A percentile compares a stretch with the other conserved stretches of the same genome.
phyloP scores from a whole-genome alignment of 2,113 vertebrate species.

The Syrrhaptes paradoxus region DNA sequence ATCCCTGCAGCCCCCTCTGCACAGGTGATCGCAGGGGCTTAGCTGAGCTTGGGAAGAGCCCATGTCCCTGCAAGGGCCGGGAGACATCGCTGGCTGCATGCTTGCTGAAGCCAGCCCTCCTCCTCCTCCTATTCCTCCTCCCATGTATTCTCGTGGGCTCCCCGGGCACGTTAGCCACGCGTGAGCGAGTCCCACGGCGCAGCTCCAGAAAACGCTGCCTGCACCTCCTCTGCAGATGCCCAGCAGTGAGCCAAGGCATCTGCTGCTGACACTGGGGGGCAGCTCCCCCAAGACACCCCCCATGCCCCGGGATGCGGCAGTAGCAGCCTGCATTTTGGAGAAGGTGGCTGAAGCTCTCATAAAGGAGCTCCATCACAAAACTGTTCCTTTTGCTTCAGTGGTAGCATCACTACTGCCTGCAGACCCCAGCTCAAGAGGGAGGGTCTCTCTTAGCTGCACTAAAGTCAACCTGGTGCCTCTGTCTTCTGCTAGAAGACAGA shows the following conservation, averaged over 20 bases:
- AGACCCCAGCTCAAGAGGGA: background rate
- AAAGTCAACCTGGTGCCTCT: background rate
- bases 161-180: background rate
- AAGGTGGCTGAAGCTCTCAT: background rate
- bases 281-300: background rate
- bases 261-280: background rate
- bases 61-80: background rate
- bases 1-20: rapidly evolving
- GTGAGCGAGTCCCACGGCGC: rapidly evolving
- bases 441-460: background rate
- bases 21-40: rapidly evolving
- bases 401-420: background rate
- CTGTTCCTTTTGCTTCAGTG: background rate
- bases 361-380: background rate
- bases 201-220: background rate
- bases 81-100: rapidly evolving
- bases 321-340: background rate
- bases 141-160: background rate
- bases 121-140: background rate
- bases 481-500: background rate
- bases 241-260: background rate
- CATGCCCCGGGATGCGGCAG: rapidly evolving
- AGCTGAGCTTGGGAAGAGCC: background rate
- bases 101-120: background rate
- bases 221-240: background rate